Percentiles rank a stretch among this genome's conserved stretches.
Evolutionary conservation across 2,888 invertebrate genomes (phyloP).

Genomic region (Apotomis turbidana): DNA sequence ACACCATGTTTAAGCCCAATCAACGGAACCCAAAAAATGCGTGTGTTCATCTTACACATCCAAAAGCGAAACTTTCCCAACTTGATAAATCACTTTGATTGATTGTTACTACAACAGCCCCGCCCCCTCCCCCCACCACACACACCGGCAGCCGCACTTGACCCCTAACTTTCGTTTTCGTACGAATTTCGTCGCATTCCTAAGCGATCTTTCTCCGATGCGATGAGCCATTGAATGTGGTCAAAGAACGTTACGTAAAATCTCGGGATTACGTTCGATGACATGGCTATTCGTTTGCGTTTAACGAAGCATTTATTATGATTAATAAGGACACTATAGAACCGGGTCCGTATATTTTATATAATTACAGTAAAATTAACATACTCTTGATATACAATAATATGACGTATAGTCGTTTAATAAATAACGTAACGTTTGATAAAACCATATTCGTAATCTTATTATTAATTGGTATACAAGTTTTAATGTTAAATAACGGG

Average conservation of each 20-base stretch:
- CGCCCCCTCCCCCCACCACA: not conserved
- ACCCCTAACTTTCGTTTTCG: conserved; percentile 33
- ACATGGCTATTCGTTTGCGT: no score
- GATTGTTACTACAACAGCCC: not conserved
- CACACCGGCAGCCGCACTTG: conserved; percentile 11
- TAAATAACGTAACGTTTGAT: no score
- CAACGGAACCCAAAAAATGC: not conserved
- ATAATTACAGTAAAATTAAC: no score
- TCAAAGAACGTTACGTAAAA: not conserved
- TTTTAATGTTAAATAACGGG: no score
- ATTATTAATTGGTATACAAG: no score
- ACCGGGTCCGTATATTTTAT: no score
- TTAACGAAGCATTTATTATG: no score
- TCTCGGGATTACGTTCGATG: not conserved
- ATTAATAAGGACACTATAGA: no score
- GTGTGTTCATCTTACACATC: not conserved
- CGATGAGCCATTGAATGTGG: conserved; percentile 1
- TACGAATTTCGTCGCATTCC: conserved; percentile 13
- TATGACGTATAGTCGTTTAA: no score
- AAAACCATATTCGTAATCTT: no score
- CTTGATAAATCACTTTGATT: not conserved
- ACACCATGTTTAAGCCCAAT: no score
- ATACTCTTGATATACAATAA: no score
- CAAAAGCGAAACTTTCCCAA: not conserved
- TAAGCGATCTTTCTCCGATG: conserved; percentile 16